Base-by-base conservation (phyloP, 2,113 vertebrate genomes). In the Ophiodon elongatus region DNA sequence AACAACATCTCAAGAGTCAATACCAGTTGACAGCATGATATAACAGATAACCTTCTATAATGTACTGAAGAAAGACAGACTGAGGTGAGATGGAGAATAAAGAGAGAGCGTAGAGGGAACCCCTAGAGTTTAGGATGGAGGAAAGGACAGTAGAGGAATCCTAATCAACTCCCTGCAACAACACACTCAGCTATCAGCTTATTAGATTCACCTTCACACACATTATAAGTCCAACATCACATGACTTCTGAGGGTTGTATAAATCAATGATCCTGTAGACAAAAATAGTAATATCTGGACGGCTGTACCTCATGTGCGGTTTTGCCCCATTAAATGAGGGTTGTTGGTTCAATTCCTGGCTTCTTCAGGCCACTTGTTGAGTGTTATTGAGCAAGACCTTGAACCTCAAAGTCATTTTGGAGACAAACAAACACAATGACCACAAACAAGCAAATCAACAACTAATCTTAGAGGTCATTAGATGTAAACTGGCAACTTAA, bases 51-150 rank as follows among this genome's bases (percentile, higher is more conserved):
- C 65, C 43, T 59, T 57, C 56, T 68, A 23, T 80, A 70, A 68
- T 72, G 59, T 72, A 65, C 72, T 45, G 50, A 83, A 41, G 56
- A n/a, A 67, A 81, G 65, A 78, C 39, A 57, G 45, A 72, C 73
- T 43, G 56, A 76, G 52, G 82, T 66, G 76, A 71, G 56, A 72
- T 14, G 13, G 43, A 76, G 45, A 75, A 45, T 19, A 31, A 17
- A 57, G 15, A 78, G 60, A 52, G 57, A 73, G 3, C 2, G 64
- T 29, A 0, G 33, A 72, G 59, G n/a, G 33, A 72, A 50, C 67
- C 29, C 50, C 70, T 1, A 21, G 60, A 72, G 84, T 72, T 75
- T 23, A 76, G 60, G 39, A 27, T 29, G 43, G 57, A 72, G 66
- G 72, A 27, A 6, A 59, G 47, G 19, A 76, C 39, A 56, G 25